Evolutionary conservation across 2,888 invertebrate genomes (phyloP).

Genomic region (Epinotia bilunana): DNA sequence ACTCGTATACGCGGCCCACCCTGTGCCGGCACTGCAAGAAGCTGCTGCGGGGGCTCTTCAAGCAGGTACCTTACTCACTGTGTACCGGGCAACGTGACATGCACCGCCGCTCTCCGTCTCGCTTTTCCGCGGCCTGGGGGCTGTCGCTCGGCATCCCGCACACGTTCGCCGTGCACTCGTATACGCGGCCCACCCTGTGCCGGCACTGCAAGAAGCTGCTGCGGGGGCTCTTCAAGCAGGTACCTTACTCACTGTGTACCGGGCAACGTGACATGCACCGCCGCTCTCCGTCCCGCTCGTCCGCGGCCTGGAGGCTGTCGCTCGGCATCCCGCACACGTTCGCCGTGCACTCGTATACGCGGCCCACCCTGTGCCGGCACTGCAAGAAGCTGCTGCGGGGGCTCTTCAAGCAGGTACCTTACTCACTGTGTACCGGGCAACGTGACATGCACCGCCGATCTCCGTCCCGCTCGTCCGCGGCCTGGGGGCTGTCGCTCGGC

Average conservation of each 20-base stretch:
- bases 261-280: not conserved
- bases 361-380: not conserved
- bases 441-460: not conserved
- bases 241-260: not conserved
- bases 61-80: not conserved
- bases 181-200: not conserved
- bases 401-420: not conserved
- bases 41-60: not conserved
- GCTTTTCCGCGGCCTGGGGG: not conserved
- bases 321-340: not conserved
- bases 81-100: too few relatives aligned
- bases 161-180: not conserved
- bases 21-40: not conserved
- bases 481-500: not conserved
- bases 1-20: not conserved
- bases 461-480: not conserved
- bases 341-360: not conserved
- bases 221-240: not conserved
- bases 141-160: not conserved
- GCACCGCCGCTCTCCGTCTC: not conserved
- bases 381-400: not conserved
- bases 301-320: not conserved
- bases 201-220: not conserved
- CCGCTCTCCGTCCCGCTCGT: not conserved
- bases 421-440: not conserved